phyloP scores from a whole-genome alignment of 2,888 invertebrate species.

The Malthinus seriepunctatus region DNA sequence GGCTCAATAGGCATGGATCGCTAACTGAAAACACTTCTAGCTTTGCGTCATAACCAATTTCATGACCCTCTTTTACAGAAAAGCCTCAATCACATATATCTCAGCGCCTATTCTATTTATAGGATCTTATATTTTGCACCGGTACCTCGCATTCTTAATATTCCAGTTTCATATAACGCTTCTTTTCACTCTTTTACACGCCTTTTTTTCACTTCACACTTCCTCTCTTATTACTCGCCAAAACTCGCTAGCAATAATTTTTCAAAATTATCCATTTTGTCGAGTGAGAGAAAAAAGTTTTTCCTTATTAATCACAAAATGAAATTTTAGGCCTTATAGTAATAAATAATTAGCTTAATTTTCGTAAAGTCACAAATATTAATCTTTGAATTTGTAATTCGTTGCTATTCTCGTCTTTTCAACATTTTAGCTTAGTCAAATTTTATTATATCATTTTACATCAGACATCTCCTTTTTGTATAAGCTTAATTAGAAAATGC shows the following conservation, averaged over 20 bases:
- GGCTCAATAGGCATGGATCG: constrained; percentile 46
- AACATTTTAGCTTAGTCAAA: constrained; percentile 20
- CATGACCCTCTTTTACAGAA: constrained; percentile 41
- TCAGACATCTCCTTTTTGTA: neutral
- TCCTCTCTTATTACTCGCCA: constrained; percentile 41
- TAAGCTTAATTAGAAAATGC: constrained; percentile 1
- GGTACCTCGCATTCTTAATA: constrained; percentile 46
- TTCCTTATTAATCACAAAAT: constrained; percentile 9
- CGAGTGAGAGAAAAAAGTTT: neutral
- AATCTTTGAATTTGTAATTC: constrained; percentile 37
- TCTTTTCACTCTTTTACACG: constrained; percentile 37
- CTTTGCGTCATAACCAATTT: constrained; percentile 47
- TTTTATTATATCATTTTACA: constrained; percentile 8
- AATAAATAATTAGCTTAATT: constrained; percentile 40
- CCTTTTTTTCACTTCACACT: constrained; percentile 41
- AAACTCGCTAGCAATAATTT: constrained; percentile 43
- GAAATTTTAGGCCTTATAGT: constrained; percentile 31
- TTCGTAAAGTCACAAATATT: constrained; percentile 37
- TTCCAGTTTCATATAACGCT: constrained; percentile 39
- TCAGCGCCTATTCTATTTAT: constrained; percentile 49
- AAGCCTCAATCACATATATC: constrained; percentile 48
- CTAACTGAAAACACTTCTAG: constrained; percentile 47
- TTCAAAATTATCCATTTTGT: constrained; percentile 5
- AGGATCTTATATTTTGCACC: constrained; percentile 43
- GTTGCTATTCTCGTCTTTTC: constrained; percentile 10